Evolutionary conservation across 2,797 vertebrate genomes (phyloP).

Genomic region (Onychomys torridus): DNA sequence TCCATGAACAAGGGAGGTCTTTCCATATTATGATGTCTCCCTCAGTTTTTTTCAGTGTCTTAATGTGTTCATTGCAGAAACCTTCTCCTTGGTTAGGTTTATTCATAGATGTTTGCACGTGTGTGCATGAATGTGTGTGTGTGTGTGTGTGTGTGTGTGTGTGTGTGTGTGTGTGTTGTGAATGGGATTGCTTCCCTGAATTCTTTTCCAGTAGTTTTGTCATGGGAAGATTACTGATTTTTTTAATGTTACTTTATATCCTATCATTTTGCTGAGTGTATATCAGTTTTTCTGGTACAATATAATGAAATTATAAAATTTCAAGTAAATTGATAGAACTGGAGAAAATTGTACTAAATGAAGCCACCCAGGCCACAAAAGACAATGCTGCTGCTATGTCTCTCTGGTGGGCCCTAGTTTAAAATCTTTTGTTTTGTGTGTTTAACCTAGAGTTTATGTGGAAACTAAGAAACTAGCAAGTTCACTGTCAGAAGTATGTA

Average conservation of each 20-base stretch:
- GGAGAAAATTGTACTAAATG: neutral
- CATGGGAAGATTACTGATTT: neutral
- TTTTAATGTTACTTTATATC: neutral
- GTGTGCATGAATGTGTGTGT: neutral
- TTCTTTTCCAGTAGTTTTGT: neutral
- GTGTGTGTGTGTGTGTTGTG: neutral
- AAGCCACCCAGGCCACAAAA: neutral
- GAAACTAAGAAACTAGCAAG: neutral
- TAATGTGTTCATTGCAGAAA: neutral
- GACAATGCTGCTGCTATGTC: neutral
- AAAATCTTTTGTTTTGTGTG: neutral
- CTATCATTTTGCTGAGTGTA: neutral
- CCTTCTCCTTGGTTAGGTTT: neutral
- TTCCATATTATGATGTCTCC: neutral
- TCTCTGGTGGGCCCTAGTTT: neutral
- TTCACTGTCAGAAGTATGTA: neutral
- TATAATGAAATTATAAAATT: neutral
- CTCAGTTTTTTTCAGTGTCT: neutral
- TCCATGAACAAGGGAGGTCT: neutral
- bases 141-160: no score
- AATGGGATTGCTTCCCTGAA: neutral
- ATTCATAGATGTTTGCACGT: neutral
- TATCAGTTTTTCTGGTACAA: neutral
- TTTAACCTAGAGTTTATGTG: neutral
- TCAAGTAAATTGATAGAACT: neutral